Evolutionary conservation across 1,140 invertebrate genomes (phyloP).

Genomic region (Lepidotrigona ventralis): DNA sequence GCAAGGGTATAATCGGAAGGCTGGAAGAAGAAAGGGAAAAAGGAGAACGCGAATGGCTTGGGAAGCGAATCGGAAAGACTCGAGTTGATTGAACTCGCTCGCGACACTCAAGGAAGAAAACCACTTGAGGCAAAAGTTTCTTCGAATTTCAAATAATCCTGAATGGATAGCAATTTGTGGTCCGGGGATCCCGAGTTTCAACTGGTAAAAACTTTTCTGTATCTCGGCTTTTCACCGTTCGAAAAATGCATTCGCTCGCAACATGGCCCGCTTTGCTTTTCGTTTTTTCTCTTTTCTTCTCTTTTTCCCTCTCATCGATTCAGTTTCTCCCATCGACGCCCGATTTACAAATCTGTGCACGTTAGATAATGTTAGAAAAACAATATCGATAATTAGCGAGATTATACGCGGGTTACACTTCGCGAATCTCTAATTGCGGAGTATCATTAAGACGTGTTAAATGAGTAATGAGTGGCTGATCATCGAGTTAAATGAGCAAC

Average conservation of each 20-base stretch:
- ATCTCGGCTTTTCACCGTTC: slow-evolving; percentile 47
- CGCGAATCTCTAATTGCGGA: slow-evolving; percentile 14
- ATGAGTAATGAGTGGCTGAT: too few species aligned
- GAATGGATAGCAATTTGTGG: slow-evolving; percentile 77
- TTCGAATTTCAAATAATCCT: slow-evolving; percentile 77
- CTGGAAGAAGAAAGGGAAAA: not conserved
- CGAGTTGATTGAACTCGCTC: slow-evolving; percentile 75
- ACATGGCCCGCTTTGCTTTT: not conserved
- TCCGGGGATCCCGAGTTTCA: slow-evolving; percentile 68
- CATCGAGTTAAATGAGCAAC: too few species aligned
- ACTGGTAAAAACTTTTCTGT: slow-evolving; percentile 66
- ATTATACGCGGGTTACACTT: not conserved
- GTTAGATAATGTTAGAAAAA: not conserved
- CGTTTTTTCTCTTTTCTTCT: too few species aligned
- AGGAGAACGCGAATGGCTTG: slow-evolving; percentile 18
- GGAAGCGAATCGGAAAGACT: slow-evolving; percentile 69
- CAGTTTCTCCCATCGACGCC: not conserved
- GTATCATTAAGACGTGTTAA: too few species aligned
- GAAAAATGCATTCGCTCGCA: not conserved
- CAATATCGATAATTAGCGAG: slow-evolving; percentile 27
- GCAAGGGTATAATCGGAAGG: not conserved
- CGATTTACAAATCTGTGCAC: not conserved
- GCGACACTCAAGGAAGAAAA: slow-evolving; percentile 68
- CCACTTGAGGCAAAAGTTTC: slow-evolving; percentile 68
- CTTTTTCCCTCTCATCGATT: too few species aligned